Evolutionary conservation across 2,113 vertebrate species (phyloP).

Genomic region (Pangasianodon hypophthalmus): DNA sequence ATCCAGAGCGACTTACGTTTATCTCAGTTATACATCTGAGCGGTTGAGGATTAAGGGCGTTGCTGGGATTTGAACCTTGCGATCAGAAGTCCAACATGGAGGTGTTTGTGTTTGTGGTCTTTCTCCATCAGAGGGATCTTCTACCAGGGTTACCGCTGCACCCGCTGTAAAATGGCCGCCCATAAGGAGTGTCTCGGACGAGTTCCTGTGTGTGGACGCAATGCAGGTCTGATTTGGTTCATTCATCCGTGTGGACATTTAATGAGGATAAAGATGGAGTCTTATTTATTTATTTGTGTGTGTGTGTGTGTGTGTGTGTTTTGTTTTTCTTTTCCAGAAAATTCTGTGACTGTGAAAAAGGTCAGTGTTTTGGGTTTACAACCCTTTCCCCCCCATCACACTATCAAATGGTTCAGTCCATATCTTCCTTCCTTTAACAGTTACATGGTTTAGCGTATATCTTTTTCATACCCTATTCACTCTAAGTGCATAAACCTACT

Average conservation of each 20-base stretch:
- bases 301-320: background rate
- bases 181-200: constrained; percentile 95
- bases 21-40: too few relatives aligned
- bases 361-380: constrained; percentile 6
- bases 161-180: constrained; percentile 83
- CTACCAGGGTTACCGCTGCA: constrained; percentile 91
- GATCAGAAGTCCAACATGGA: background rate
- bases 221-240: constrained; percentile 70
- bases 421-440: background rate
- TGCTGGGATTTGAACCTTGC: too few relatives aligned
- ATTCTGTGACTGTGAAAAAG: constrained; percentile 45
- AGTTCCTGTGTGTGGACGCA: constrained; percentile 77
- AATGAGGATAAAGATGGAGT: background rate
- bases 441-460: background rate
- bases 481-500: background rate
- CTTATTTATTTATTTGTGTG: background rate
- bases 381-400: background rate
- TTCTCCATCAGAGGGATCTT: constrained; percentile 81
- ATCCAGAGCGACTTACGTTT: too few relatives aligned
- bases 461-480: background rate
- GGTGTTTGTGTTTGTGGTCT: background rate
- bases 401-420: background rate
- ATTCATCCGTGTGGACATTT: background rate
- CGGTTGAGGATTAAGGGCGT: too few relatives aligned
- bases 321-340: constrained; percentile 33